Percentiles rank a stretch among this genome's conserved stretches.
Conservation (phyloP, 2,888 invertebrate genomes). For the Cistogaster globosa region DNA sequence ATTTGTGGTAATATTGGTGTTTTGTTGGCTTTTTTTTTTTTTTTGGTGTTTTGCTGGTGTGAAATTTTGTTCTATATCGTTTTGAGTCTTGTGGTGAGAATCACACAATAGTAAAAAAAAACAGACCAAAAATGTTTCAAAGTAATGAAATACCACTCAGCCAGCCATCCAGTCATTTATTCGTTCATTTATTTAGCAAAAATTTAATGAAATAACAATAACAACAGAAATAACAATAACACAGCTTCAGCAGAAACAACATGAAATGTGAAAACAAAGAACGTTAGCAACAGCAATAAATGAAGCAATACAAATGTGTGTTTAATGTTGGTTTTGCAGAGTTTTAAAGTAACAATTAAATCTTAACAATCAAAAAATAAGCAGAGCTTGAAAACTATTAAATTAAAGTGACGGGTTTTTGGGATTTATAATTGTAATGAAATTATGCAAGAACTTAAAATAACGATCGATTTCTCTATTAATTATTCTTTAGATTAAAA, state of each 20-base stretch:
- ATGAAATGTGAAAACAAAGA: slow-evolving; percentile 4
- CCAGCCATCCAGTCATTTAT: slow-evolving; percentile 19
- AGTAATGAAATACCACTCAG: slow-evolving; percentile 66
- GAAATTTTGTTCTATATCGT: slow-evolving; percentile 65
- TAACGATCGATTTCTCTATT: too few species aligned
- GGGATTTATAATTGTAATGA: too few species aligned
- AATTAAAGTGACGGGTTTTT: too few species aligned
- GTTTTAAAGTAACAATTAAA: slow-evolving; percentile 9
- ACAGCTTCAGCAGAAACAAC: slow-evolving; percentile 21
- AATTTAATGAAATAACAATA: slow-evolving; percentile 52
- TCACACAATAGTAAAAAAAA: slow-evolving; percentile 4
- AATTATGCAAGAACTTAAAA: too few species aligned
- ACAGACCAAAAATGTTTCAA: slow-evolving; percentile 47
- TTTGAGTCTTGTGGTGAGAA: slow-evolving; percentile 61
- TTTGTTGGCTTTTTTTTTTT: slow-evolving; percentile 65
- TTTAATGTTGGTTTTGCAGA: slow-evolving; percentile 11
- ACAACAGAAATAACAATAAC: background rate
- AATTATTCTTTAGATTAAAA: too few species aligned
- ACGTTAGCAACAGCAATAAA: slow-evolving; percentile 9
- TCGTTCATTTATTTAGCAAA: slow-evolving; percentile 40
- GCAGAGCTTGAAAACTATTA: background rate
- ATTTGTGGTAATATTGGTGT: slow-evolving; percentile 69
- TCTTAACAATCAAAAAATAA: background rate
- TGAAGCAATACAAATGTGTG: background rate
- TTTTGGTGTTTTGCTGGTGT: slow-evolving; percentile 61